Evolutionary conservation across 2,888 invertebrate species (phyloP), one percentile per base, ranked within the genome.

Genomic region (Amblyteles armatorius): DNA sequence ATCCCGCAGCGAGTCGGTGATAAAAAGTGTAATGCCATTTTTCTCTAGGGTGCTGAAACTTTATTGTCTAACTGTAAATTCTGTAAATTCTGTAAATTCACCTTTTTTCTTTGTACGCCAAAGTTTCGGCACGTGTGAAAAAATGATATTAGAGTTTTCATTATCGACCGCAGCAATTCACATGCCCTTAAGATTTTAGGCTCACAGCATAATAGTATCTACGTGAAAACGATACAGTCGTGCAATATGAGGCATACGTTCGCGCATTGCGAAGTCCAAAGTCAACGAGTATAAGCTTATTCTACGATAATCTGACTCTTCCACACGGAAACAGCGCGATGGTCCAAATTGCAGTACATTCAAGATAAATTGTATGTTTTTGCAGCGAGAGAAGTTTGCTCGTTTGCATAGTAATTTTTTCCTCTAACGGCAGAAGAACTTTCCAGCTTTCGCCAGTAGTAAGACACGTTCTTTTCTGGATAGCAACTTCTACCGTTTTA

Each of bases 381-480:
- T 44, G 3, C 57, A 7, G 26, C 57, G 22, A 57, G 57, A 57
- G 26, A 19, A 26, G 22, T 26, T 26, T 26, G 9, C 26, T 57
- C 22, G 57, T 22, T 4, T 22, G 57, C 57, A 57, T 11, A 11
- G 26, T 57, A 57, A 57, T 57, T 57, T 57, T 57, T 22, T 26
- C 22, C 26, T 57, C 22, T 57, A 57, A 26, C 22, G 26, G 22
- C 22, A 57, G 57, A 57, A 57, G 57, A 57, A 57, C 22, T 57
- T 26, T 57, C 57, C 57, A 57, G 22, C 57, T 57, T 57, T 57
- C 57, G 55, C 55, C 55, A 57, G 55, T 19, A 57, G 22, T 22
- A 57, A 57, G 29, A 26, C 22, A 44, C 57, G 11, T 13, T 13
- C 57, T 22, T 57, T 13, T 11, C 57, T 57, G 13, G 26, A 57